Base-by-base conservation (phyloP, 2,888 invertebrate genomes). In the Leptopilina myrica region DNA sequence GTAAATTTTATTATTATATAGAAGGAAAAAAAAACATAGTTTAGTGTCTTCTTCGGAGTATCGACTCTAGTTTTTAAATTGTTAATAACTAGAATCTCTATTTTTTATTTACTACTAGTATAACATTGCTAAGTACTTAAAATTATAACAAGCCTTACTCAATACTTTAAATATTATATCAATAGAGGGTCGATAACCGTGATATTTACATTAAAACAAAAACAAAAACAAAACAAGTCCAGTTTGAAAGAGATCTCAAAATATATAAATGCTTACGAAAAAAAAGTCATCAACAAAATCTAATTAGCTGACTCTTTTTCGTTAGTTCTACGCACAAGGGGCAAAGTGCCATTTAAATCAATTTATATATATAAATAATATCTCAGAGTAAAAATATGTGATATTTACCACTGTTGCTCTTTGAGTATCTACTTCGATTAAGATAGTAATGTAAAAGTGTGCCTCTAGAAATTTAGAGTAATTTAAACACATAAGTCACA, bases 281-380 rank as follows among this genome's bases (percentile, higher is more conserved):
- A 26, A 20, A 62, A 59, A 64, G 15, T 49, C 65, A 43, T 26
- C 14, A 75, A 75, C 2, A n/a, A 43, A 43, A 43, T 40, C 14
- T 43, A 40, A 66, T 49, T 66, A 66, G 15, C 43, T 46, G 46
- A 66, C 43, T n/a, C 33, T 33, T 33, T 66, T 8, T 66, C 11
- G 26, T 49, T 73, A 73, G 73, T 73, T 33, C n/a, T 73, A 26
- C 73, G 73, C 73, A 73, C 73, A 73, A 56, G 53, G 53, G 40
- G 73, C 73, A 33, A 73, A 56, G 53, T 73, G 73, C 73, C 73
- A 73, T 73, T 56, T 73, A 56, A 73, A 73, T 69, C 53, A 69
- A 69, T 69, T 69, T 49, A 49, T 49, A 49, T 49, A 49, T 9
- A 49, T 49, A 53, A 14, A 46, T 15, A 46, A 66, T 43, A 66